Conservation (phyloP, 2,888 invertebrate species). For the Hydriomena furcata region DNA sequence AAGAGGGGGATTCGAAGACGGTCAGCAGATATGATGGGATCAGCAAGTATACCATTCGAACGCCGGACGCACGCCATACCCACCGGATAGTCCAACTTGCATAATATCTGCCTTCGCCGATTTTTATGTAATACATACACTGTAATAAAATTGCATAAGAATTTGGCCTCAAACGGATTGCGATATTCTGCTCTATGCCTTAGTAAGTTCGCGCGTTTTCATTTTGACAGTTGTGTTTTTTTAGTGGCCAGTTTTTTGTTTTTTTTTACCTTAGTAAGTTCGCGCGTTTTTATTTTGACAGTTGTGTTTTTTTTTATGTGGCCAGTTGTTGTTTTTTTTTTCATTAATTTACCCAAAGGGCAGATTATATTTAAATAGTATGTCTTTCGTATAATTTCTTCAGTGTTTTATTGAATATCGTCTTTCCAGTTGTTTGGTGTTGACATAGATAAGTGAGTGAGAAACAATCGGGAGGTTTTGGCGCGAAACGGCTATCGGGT, state of each 20-base stretch:
- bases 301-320: conserved; percentile 50
- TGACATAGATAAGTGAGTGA: conserved; percentile 6
- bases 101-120: conserved; percentile 56
- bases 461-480: background rate
- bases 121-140: conserved; percentile 79
- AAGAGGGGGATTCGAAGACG: conserved; percentile 9
- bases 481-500: background rate
- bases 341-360: no score
- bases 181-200: conserved; percentile 57
- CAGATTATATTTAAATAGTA: no score
- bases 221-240: conserved; percentile 47
- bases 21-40: conserved; percentile 2
- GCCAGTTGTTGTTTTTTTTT: conserved; percentile 24
- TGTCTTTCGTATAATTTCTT: no score
- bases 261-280: no score
- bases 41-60: conserved; percentile 11
- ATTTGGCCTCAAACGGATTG: conserved; percentile 73
- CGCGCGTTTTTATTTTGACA: no score
- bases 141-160: conserved; percentile 75
- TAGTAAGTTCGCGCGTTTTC: conserved; percentile 52
- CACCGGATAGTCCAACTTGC: conserved; percentile 54
- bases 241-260: conserved; percentile 40
- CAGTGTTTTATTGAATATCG: no score
- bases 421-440: no score
- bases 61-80: conserved; percentile 43